Evolutionary conservation across 2,797 vertebrate genomes (phyloP), one percentile per base, ranked within the genome.

Genomic region (Sibirionetta formosa): DNA sequence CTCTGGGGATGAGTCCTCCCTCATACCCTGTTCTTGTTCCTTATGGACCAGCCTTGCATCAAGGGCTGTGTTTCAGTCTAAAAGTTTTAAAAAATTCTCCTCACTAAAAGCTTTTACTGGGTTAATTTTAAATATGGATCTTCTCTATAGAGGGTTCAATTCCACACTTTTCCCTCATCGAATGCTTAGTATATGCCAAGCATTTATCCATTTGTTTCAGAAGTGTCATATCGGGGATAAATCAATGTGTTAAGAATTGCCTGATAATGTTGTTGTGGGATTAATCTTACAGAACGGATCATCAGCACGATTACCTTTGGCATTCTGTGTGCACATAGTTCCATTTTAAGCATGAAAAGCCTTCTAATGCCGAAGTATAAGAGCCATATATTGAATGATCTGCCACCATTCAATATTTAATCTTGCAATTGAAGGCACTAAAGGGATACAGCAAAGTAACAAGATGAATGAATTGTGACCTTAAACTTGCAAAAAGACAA

Each of bases 391-490:
- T 97, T 97, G 98, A 98, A 98, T 97, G 98, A 98, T 98, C 97
- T 97, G 98, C 98, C 98, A 98, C 97, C 97, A 98, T 98, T 99
- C 98, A 98, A 98, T 98, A 99, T 99, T 98, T 99, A 99, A 99
- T 99, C 98, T 99, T 97, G 96, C 98, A 98, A 98, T 97, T 97
- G 98, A 99, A 98, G 98, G 97, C 98, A 97, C 98, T 99, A 99
- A 99, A 99, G 98, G 98, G 98, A 99, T 99, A 98, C 91, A 98
- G 96, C 95, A 96, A 97, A 98, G 98, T 99, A 99, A 99, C 98
- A 98, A 99, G 99, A 99, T 99, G 98, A 99, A 99, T 99, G 99
- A 98, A 99, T 98, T 98, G 97, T 99, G 98, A 99, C 99, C 99
- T 99, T 98, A 98, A 97, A 99, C 98, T 98, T 98, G 98, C 98